Conservation (phyloP, 2,113 vertebrate genomes). For the Urocynchramus pylzowi region DNA sequence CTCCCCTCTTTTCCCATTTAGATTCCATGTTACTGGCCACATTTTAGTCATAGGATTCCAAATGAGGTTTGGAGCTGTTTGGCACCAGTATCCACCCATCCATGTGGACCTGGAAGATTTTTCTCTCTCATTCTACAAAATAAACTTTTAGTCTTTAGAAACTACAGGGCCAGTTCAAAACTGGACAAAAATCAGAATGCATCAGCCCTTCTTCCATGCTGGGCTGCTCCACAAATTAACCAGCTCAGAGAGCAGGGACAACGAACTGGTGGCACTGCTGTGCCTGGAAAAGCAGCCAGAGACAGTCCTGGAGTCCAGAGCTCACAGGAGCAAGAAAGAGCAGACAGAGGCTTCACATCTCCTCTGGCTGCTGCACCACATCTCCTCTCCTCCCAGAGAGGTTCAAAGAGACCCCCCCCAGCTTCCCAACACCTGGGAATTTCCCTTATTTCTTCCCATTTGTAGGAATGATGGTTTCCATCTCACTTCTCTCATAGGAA, state of each 20-base stretch:
- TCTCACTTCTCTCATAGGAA: background rate
- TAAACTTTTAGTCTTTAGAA: background rate
- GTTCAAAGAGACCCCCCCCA: background rate
- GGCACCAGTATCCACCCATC: background rate
- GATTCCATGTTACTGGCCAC: background rate
- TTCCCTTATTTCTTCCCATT: background rate
- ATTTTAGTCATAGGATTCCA: background rate
- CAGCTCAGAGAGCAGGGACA: background rate
- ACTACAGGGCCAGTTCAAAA: fast-evolving
- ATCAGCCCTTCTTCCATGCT: background rate
- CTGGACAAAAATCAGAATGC: background rate
- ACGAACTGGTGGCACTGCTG: background rate
- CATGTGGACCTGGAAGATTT: background rate
- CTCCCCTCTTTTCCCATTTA: background rate
- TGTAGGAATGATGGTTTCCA: background rate
- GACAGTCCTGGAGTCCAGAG: background rate
- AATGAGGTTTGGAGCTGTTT: background rate
- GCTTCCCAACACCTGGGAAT: background rate
- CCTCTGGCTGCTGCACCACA: background rate
- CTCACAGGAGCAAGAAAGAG: background rate
- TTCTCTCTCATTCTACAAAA: background rate
- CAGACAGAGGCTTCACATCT: background rate
- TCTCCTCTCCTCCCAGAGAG: background rate
- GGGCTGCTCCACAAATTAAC: background rate
- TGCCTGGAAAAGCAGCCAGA: background rate